Conservation (phyloP, 2,888 invertebrate genomes). For the Leptinotarsa juncta region DNA sequence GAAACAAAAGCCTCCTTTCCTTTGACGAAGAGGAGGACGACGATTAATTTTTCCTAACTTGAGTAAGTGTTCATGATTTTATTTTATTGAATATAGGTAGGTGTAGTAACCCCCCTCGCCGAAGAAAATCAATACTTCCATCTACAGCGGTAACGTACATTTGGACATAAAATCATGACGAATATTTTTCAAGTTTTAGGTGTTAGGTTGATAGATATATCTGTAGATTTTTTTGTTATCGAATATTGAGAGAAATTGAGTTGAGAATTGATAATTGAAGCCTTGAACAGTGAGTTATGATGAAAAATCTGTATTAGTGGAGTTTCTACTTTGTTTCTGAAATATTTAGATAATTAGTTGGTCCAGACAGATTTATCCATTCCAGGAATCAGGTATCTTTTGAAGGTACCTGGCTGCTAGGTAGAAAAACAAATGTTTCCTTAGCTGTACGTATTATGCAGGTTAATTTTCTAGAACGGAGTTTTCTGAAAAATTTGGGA, state of each 20-base stretch:
- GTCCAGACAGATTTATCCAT: background rate
- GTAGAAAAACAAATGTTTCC: background rate
- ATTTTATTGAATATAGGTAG: slow-evolving; percentile 14
- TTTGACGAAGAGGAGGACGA: slow-evolving; percentile 66
- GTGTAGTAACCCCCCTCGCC: slow-evolving; percentile 7
- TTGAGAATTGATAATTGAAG: too few species aligned
- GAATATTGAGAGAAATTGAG: too few species aligned
- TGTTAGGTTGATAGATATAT: too few species aligned
- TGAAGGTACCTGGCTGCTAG: background rate
- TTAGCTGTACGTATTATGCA: background rate
- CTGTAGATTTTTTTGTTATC: too few species aligned
- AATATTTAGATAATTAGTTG: background rate
- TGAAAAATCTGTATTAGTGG: too few species aligned
- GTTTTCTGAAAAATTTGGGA: background rate
- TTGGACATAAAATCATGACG: background rate
- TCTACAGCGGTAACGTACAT: background rate
- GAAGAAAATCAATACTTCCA: slow-evolving; percentile 23
- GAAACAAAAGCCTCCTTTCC: slow-evolving; percentile 64
- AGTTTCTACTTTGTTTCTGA: background rate
- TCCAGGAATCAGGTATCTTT: background rate
- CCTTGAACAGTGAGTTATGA: too few species aligned
- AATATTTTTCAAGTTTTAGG: background rate
- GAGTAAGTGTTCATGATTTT: slow-evolving; percentile 24
- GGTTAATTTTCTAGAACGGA: too few species aligned
- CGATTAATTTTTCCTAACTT: slow-evolving; percentile 42